Evolutionary conservation across 2,888 invertebrate species (phyloP), one percentile per base, ranked within the genome.

Genomic region (Troglohyphantes excavatus): DNA sequence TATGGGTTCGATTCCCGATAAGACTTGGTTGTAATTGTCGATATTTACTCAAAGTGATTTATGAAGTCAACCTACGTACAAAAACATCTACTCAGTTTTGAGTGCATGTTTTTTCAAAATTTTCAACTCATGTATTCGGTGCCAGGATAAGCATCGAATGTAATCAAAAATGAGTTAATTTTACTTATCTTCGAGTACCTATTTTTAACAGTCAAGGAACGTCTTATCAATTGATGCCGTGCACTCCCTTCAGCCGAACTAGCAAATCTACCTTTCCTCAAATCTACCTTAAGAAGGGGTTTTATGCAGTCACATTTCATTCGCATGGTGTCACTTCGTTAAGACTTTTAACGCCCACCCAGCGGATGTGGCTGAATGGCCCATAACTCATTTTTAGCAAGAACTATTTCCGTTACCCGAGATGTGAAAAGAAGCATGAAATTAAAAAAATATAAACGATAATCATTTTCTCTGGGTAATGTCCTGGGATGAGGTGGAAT

Each of bases 361-460:
- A 17, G 19, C 43, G 61, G 82, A 82, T 59, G 59, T 70, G 82
- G 82, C 46, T 70, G 59, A 70, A 11, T 17, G 68, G 43, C 23
- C 68, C 27, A 23, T 68, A 59, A 53, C 33, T 81, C 46, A n/a
- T 61, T 59, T 59, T 61, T 17, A 61, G 59, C 21, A 11, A 72
- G 70, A 72, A 43, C 61, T 61, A 82, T 82, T 82, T 82, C 82
- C 81, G 81, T 68, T 81, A 53, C 27, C 53, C 59, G 39, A 21
- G 23, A 59, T 61, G 70, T 26, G 59, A 70, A 70, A 72, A 59
- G 82, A 82, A 72, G 43, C 70, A 61, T 72, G 82, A 82, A 82
- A 72, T 70, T 70, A 70, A 82, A 59, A 82, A 53, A 39, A 29
- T n/a, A 46, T 19, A 13, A 61, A 33, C 9, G n/a, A 26, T 23